Conservation (phyloP, 2,888 invertebrate species). For the Trichopoda pennipes region DNA sequence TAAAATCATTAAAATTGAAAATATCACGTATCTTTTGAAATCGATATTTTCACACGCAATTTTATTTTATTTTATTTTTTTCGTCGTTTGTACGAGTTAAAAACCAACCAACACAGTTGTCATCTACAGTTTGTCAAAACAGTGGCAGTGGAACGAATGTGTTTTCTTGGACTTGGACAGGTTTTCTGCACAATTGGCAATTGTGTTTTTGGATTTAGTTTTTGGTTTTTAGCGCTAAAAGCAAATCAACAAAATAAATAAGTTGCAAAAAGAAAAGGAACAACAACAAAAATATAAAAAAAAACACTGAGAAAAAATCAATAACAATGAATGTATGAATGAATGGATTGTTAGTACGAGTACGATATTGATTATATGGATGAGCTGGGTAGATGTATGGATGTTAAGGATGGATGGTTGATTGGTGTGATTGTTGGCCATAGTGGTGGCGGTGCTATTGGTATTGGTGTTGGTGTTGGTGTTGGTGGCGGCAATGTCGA, state of each 20-base stretch:
- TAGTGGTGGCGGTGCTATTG: conserved; percentile 48
- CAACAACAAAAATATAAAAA: conserved; percentile 30
- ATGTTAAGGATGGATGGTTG: conserved; percentile 53
- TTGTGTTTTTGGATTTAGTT: conserved; percentile 64
- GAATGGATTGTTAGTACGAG: conserved; percentile 62
- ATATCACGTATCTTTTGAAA: conserved; percentile 68
- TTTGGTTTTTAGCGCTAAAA: conserved; percentile 57
- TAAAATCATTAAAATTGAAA: conserved; percentile 61
- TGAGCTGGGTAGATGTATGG: conserved; percentile 35
- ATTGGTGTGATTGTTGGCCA: conserved; percentile 51
- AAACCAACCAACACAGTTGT: conserved; percentile 64
- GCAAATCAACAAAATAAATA: conserved; percentile 10
- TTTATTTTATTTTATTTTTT: conserved; percentile 22
- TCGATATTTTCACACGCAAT: conserved; percentile 69
- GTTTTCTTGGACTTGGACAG: conserved; percentile 60
- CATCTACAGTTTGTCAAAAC: conserved; percentile 69
- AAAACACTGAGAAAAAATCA: conserved; percentile 48
- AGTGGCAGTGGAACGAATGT: conserved; percentile 69
- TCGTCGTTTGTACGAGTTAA: conserved; percentile 5
- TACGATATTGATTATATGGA: conserved; percentile 60
- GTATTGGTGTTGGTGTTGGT: conserved; percentile 47
- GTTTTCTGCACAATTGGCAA: conserved; percentile 42
- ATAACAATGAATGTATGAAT: conserved; percentile 59
- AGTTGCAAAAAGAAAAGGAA: conserved; percentile 21
- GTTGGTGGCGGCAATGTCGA: conserved; percentile 22